Base-by-base conservation (phyloP, 1,140 invertebrate species). In the Agrypnia vestita region DNA sequence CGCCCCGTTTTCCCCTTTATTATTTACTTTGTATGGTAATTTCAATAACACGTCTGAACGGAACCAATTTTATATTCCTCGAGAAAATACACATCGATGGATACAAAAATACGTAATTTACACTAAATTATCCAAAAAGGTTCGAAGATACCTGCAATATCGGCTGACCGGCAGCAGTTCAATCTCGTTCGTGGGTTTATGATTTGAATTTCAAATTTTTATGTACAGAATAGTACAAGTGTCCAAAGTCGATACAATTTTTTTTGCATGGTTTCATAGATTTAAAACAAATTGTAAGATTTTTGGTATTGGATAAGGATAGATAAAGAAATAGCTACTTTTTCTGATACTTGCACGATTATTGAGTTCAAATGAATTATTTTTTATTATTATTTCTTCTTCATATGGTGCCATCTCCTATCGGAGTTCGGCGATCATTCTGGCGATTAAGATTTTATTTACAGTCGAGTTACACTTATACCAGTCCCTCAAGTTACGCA, bases 11-110 rank as follows among this genome's bases (percentile, higher is more conserved):
- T 62, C 49, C 72, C 61, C 62, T 44, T 56, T 53, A 73, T 82
- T 82, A 82, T 82, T 82, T 82, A 76, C 78, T 82, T 80, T 80
- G 64, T 80, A 82, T 82, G 81, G 73, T 72, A 82, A 82, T 82
- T 82, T 82, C 80, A 82, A 82, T 82, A 82, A 79, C 67, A 76
- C 74, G 69, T 56, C 51, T 64, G 61, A 78, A 77, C 81, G 78
- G 75, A 82, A 82, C 81, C 81, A 80, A 82, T 82, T 82, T 79
- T 35, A 76, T 79, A 79, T 78, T 80, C 49, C 55, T 55, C 15
- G 25, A 15, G 71, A 61, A 47, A 53, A 43, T 59, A 61, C 19
- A 53, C 46, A 74, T 55, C 53, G 67, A 73, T 74, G 67, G 67
- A 55, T 72, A 72, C 35, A 72, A 78, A 74, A 74, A 82, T 79